Percentiles rank a stretch among this genome's conserved stretches.
Conservation (phyloP, 2,888 invertebrate species). For the Dione juno region DNA sequence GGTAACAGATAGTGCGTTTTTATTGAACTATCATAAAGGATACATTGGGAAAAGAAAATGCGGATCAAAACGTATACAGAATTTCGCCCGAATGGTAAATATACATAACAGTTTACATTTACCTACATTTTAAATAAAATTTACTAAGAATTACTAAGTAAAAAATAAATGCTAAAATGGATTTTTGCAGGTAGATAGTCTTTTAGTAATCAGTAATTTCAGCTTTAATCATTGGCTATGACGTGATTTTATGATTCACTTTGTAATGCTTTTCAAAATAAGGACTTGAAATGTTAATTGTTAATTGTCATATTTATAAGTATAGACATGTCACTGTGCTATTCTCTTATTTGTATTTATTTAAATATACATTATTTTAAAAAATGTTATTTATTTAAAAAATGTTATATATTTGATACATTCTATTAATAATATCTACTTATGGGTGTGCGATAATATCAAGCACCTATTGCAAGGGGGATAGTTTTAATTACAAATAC, state of each 20-base stretch:
- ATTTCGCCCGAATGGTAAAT: conserved; percentile 82
- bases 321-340: too few species aligned
- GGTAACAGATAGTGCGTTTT: conserved; percentile 67
- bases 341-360: too few species aligned
- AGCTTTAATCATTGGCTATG: conserved; percentile 18
- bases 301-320: not conserved
- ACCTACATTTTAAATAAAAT: conserved; percentile 3
- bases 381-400: too few species aligned
- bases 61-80: conserved; percentile 79
- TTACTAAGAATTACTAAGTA: not conserved
- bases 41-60: conserved; percentile 83
- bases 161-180: not conserved
- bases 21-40: conserved; percentile 79
- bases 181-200: not conserved
- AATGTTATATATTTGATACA: too few species aligned
- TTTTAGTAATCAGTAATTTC: conserved; percentile 1
- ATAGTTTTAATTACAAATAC: not conserved
- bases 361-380: too few species aligned
- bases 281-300: not conserved
- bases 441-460: not conserved
- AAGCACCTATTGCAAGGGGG: not conserved
- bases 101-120: conserved; percentile 40
- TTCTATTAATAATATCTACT: too few species aligned
- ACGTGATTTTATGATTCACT: conserved; percentile 20
- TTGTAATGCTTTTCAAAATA: conserved; percentile 15